Evolutionary conservation across 2,113 vertebrate species (phyloP).

Genomic region (Pterophyllum scalare): DNA sequence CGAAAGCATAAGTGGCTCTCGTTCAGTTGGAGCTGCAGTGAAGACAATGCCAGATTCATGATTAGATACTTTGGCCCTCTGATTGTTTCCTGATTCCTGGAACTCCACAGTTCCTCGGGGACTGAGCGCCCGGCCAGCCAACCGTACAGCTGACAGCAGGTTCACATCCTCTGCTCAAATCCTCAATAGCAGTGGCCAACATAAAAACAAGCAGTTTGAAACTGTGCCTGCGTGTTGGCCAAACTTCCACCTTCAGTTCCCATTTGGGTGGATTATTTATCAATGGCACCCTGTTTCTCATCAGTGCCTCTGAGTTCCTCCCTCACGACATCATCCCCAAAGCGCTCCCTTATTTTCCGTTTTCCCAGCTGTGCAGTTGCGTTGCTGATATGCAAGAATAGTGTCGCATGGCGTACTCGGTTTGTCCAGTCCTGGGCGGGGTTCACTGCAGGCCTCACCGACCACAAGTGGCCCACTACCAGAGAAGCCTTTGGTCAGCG

Average conservation of each 20-base stretch:
- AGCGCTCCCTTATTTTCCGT: conserved; percentile 26
- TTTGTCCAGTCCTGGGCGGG: conserved; percentile 43
- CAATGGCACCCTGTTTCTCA: conserved; percentile 7
- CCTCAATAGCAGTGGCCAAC: conserved; percentile 24
- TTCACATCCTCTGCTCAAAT: conserved; percentile 64
- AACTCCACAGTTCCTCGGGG: conserved; percentile 43
- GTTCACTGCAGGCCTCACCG: conserved; percentile 59
- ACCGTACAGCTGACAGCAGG: conserved; percentile 67
- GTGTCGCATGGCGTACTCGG: conserved; percentile 53
- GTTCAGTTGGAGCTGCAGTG: neutral
- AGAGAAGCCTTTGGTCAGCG: conserved; percentile 52
- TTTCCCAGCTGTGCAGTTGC: conserved; percentile 54
- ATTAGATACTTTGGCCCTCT: conserved; percentile 35
- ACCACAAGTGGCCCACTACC: conserved; percentile 20
- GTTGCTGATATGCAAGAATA: conserved; percentile 56
- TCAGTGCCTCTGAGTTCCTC: neutral
- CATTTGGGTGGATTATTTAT: neutral
- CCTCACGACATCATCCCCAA: neutral
- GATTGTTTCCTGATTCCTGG: conserved; percentile 62
- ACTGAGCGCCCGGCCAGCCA: conserved; percentile 51
- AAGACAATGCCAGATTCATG: conserved; percentile 26
- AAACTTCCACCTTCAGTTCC: conserved; percentile 41
- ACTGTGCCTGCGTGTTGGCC: conserved; percentile 53
- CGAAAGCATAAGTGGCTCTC: neutral
- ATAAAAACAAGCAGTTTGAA: conserved; percentile 43